Percentiles rank a stretch among this genome's conserved stretches.
Evolutionary conservation across 2,888 invertebrate genomes (phyloP).

Genomic region (Drosophila robusta): DNA sequence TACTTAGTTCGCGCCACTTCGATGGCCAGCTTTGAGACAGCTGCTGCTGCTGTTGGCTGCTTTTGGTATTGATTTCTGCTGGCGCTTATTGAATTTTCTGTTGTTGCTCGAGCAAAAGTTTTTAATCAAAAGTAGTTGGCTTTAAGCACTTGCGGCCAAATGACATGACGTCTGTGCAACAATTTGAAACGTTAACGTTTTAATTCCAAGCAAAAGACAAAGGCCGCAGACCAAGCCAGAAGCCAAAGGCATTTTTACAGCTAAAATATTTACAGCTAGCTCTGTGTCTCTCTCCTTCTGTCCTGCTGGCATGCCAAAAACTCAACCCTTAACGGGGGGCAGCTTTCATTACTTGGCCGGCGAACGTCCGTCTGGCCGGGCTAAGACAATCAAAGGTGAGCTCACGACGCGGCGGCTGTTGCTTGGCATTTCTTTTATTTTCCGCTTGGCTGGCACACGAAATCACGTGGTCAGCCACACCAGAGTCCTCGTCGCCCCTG

Average conservation of each 20-base stretch:
- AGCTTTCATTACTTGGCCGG: constrained; percentile 63
- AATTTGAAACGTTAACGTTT: constrained; percentile 61
- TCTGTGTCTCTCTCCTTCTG: not conserved
- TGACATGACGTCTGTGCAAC: constrained; percentile 57
- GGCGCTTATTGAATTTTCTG: constrained; percentile 72
- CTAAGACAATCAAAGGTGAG: constrained; percentile 81
- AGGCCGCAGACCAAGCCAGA: constrained; percentile 15
- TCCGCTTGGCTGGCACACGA: constrained; percentile 61
- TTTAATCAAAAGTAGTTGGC: constrained; percentile 76
- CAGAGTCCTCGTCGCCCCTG: not conserved
- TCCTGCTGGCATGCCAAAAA: constrained; percentile 4
- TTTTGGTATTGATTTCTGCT: constrained; percentile 60
- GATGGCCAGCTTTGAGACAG: constrained; percentile 57
- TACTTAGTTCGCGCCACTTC: constrained; percentile 66
- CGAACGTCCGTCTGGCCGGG: constrained; percentile 54
- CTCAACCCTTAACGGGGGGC: constrained; percentile 33
- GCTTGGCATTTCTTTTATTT: constrained; percentile 70
- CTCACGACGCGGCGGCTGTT: constrained; percentile 44
- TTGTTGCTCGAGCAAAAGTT: constrained; percentile 52
- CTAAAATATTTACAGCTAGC: constrained; percentile 63
- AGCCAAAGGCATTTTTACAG: constrained; percentile 53
- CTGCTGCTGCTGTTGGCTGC: constrained; percentile 74
- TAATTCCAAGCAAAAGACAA: constrained; percentile 50
- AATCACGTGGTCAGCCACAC: constrained; percentile 59
- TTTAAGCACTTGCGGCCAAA: constrained; percentile 62